phyloP scores from a whole-genome alignment of 2,113 vertebrate genomes.

The Tachuris rubrigastra region DNA sequence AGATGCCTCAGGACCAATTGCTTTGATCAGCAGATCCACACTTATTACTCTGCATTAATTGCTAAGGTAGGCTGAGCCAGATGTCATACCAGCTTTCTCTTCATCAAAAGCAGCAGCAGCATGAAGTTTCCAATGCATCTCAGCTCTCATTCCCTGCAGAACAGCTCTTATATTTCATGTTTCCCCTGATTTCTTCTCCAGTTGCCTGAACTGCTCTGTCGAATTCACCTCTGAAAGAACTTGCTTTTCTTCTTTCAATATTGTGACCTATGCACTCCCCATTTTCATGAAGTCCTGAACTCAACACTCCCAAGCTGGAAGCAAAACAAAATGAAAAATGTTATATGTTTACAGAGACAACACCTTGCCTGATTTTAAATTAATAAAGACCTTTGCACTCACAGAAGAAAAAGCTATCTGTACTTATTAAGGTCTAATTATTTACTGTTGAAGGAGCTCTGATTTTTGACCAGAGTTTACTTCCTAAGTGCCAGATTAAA shows the following conservation, averaged over 20 bases:
- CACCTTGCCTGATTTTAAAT: neutral
- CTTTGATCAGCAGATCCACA: constrained; percentile 18
- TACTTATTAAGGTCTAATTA: neutral
- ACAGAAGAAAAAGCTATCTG: neutral
- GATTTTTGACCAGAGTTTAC: neutral
- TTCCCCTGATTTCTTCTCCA: neutral
- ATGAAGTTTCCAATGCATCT: neutral
- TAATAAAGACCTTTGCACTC: neutral
- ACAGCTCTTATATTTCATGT: neutral
- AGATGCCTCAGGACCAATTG: neutral
- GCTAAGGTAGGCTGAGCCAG: neutral
- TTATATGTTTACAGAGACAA: neutral
- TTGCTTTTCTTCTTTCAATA: neutral
- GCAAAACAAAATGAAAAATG: neutral
- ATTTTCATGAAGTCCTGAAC: neutral
- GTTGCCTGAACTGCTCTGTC: neutral
- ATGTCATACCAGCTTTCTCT: constrained; percentile 2
- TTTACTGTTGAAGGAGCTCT: neutral
- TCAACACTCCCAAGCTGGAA: neutral
- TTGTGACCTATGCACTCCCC: neutral
- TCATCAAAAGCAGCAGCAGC: neutral
- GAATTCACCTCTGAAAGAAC: neutral
- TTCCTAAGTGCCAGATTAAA: neutral
- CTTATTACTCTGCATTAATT: neutral
- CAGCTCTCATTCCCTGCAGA: neutral